Evolutionary conservation across 2,888 invertebrate genomes (phyloP), one percentile per base, ranked within the genome.

Genomic region (Amblyjoppa fuscipennis): DNA sequence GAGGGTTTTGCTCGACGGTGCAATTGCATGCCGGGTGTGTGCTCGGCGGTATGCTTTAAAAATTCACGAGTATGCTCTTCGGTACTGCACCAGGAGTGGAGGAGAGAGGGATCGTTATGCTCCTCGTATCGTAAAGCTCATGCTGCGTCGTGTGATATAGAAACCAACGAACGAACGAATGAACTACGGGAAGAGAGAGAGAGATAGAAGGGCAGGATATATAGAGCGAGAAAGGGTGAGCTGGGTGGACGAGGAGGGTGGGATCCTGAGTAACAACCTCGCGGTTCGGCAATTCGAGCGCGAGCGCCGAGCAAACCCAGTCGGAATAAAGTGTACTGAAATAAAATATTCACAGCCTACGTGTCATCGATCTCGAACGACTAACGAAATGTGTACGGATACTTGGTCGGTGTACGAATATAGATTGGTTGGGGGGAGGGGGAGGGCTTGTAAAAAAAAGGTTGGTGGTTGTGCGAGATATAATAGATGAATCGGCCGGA

Each of bases 291-390:
- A 38, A 28, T 38, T 61, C 64, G 53, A 77, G 76, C 81, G 75
- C 34, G 68, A 82, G 53, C 64, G 74, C 59, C 56, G 31, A 56
- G 84, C 87, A 49, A 80, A 81, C 45, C 56, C 73, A 45, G 61
- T 49, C 45, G 80, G 73, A 77, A 53, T 73, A 87, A 85, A 71
- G 70, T 69, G 59, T 56, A 71, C 61, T 16, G 70, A 75, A 85
- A 85, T 90, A 83, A 89, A 90, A 90, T 90, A 90, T 90, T 89
- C 87, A 90, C 81, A 81, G 78, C 83, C 70, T 84, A 85, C 85
- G 85, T 84, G 87, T 86, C 88, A 90, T 90, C 88, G 90, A 90
- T 89, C 86, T 77, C 41, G 9, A 28, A 75, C 53, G 68, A 61
- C 49, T 38, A 71, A 56, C 16, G 53, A 49, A 77, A 71, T 51